Evolutionary conservation across 2,797 vertebrate species (phyloP).

Genomic region (Notoglanidium macrostoma): DNA sequence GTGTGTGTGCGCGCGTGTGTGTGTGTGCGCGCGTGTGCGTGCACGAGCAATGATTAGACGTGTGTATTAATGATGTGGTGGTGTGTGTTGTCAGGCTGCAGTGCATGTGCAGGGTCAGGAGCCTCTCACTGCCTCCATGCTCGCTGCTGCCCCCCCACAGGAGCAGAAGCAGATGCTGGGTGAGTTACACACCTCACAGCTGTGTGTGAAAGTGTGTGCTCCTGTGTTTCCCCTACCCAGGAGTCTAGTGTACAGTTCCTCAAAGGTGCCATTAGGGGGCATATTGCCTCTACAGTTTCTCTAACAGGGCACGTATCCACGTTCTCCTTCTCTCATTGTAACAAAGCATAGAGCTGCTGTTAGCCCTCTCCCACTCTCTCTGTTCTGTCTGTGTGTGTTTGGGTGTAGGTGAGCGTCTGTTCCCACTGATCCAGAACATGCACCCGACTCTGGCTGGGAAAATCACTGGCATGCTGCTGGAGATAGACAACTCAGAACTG

Average conservation of each 20-base stretch:
- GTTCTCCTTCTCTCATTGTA: background rate
- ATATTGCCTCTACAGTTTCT: background rate
- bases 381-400: background rate
- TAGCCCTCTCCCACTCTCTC: no score
- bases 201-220: background rate
- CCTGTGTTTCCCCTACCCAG: background rate
- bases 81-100: constrained; percentile 79
- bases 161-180: constrained; percentile 99
- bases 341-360: background rate
- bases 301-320: background rate
- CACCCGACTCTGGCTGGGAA: constrained; percentile 94
- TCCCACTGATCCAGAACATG: constrained; percentile 97
- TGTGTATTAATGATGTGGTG: background rate
- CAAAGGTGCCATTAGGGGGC: background rate
- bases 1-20: background rate
- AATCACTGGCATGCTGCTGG: constrained; percentile 97
- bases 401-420: constrained; percentile 88
- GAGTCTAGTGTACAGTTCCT: background rate
- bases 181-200: constrained; percentile 64
- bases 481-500: constrained; percentile 98
- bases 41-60: background rate
- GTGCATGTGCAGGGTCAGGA: constrained; percentile 97
- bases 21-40: background rate
- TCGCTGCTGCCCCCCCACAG: constrained; percentile 94
- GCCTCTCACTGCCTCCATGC: constrained; percentile 95